These are phyloP conservation scores for Aporrectodea caliginosa DNA, from an alignment of 1,140 invertebrate genomes.

Conservation along the genomic window DNA sequence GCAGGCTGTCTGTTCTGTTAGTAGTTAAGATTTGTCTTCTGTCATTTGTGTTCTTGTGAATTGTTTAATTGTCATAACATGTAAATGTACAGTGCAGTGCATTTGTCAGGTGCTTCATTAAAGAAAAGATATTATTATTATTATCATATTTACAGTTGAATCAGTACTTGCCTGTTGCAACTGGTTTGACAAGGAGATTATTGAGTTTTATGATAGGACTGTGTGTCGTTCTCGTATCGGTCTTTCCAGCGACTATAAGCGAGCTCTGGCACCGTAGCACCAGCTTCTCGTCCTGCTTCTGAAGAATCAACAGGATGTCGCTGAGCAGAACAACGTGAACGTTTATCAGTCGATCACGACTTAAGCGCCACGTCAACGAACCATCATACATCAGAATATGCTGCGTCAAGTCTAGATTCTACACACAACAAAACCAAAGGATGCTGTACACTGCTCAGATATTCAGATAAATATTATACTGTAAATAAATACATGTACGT, in stretches of 20 bases:
- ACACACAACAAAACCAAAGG: constrained; percentile 45
- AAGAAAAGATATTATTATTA: no score
- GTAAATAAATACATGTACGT: no score
- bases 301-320: constrained; percentile 79
- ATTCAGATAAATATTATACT: no score
- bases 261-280: constrained; percentile 32
- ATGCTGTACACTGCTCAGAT: no score
- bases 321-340: constrained; percentile 82
- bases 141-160: no score
- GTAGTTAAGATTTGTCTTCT: no score
- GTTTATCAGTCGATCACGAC: constrained; percentile 69
- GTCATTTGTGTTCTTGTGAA: no score
- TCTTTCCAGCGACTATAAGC: constrained; percentile 20
- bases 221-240: constrained; percentile 32
- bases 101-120: no score
- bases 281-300: constrained; percentile 79
- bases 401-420: constrained; percentile 76
- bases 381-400: constrained; percentile 82
- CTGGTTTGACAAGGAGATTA: constrained; percentile 55
- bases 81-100: no score
- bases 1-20: no score
- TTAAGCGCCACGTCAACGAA: constrained; percentile 69
- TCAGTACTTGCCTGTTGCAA: constrained; percentile 73
- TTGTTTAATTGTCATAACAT: no score
- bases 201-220: constrained; percentile 44